Percentiles rank a stretch among this genome's conserved stretches.
Evolutionary conservation across 2,888 invertebrate species (phyloP).

Genomic region (Xestia xanthographa): DNA sequence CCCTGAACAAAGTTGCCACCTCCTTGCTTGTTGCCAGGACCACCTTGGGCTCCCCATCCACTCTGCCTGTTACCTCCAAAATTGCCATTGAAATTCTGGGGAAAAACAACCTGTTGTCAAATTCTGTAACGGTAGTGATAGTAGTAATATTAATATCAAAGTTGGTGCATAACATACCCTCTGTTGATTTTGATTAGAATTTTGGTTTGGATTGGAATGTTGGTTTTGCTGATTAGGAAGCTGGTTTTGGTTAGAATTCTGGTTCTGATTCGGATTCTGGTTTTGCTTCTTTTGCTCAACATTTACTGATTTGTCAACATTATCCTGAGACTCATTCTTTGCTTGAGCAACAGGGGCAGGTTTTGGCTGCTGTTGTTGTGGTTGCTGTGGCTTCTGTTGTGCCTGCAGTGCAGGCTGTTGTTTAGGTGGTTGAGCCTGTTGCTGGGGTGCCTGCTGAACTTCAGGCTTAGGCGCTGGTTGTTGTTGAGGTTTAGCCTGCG

Average conservation of each 20-base stretch:
- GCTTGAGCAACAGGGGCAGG: conserved; percentile 68
- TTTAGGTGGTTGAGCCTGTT: conserved; percentile 62
- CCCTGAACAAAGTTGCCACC: conserved; percentile 72
- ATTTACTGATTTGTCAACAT: conserved; percentile 78
- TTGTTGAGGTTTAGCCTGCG: conserved; percentile 55
- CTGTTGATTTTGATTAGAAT: conserved; percentile 63
- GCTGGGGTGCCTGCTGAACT: conserved; percentile 61
- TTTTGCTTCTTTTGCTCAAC: conserved; percentile 76
- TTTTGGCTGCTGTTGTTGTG: conserved; percentile 68
- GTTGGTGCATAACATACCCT: conserved; percentile 54
- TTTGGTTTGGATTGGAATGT: conserved; percentile 53
- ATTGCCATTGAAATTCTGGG: conserved; percentile 84
- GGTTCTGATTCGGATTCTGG: conserved; percentile 57
- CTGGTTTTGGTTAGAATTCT: conserved; percentile 52
- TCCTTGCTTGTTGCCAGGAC: conserved; percentile 73
- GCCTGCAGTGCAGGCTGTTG: conserved; percentile 58
- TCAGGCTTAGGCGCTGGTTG: conserved; percentile 53
- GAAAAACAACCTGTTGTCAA: conserved; percentile 39
- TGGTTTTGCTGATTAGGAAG: conserved; percentile 49
- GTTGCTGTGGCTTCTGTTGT: conserved; percentile 67
- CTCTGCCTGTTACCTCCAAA: conserved; percentile 82
- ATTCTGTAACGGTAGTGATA: background rate
- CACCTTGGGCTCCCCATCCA: conserved; percentile 76
- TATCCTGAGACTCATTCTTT: conserved; percentile 76
- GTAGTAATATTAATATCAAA: background rate